Evolutionary conservation across 2,113 vertebrate genomes (phyloP).

Genomic region (Petrocephalus zakoni): DNA sequence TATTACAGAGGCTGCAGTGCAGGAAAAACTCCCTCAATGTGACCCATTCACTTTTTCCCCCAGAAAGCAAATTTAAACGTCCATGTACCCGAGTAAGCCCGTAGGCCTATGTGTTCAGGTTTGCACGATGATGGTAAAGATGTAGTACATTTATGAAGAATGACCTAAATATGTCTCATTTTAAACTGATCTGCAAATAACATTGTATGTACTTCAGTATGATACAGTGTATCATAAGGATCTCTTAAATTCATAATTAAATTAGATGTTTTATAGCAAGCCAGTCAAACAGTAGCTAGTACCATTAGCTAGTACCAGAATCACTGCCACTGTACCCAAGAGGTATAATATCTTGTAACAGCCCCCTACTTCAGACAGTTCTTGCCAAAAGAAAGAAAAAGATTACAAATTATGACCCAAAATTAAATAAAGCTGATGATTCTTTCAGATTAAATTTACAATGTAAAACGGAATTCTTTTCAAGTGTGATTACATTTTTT

Average conservation of each 20-base stretch:
- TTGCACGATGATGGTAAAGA: neutral
- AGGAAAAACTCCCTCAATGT: neutral
- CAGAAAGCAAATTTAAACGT: neutral
- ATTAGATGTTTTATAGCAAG: neutral
- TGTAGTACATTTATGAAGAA: neutral
- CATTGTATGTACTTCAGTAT: neutral
- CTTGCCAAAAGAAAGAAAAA: neutral
- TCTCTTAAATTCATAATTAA: neutral
- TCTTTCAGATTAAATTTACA: neutral
- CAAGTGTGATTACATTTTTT: neutral
- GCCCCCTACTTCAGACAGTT: neutral
- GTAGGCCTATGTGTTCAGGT: neutral
- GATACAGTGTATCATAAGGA: neutral
- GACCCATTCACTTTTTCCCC: neutral
- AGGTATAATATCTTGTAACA: neutral
- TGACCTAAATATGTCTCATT: neutral
- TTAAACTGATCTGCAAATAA: neutral
- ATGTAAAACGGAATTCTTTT: neutral
- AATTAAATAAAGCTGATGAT: neutral
- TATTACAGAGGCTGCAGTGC: neutral
- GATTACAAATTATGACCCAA: neutral
- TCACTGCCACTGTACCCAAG: neutral
- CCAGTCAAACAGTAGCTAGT: neutral
- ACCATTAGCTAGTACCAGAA: neutral
- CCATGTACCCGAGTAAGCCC: neutral